Evolutionary conservation across 2,888 invertebrate genomes (phyloP).

Genomic region (Penaeus monodon): DNA sequence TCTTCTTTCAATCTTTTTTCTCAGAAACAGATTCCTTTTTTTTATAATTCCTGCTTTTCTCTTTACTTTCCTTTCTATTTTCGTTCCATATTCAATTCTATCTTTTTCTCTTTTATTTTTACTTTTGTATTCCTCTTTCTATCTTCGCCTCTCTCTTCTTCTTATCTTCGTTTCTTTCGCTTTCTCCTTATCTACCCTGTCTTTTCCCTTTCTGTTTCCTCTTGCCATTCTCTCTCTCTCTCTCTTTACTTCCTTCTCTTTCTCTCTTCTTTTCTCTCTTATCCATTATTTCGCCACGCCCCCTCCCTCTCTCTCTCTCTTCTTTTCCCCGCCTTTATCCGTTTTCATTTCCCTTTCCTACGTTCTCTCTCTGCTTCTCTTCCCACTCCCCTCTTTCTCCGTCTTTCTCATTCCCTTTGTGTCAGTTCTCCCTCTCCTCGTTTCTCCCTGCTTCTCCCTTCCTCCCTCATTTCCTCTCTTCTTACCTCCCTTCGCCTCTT

Average conservation of each 20-base stretch:
- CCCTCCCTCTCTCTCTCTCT: too few species aligned
- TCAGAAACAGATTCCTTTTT: not conserved
- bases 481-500: too few species aligned
- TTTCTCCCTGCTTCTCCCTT: not conserved
- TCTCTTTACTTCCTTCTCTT: too few species aligned
- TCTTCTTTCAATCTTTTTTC: not conserved
- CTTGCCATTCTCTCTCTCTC: too few species aligned
- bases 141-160: not conserved
- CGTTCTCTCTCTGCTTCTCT: not conserved
- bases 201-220: too few species aligned
- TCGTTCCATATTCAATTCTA: not conserved
- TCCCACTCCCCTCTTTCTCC: conserved; percentile 1
- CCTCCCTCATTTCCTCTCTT: not conserved
- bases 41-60: not conserved
- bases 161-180: not conserved
- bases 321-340: too few species aligned
- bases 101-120: not conserved
- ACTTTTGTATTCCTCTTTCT: not conserved
- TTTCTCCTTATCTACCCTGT: not conserved
- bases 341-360: too few species aligned
- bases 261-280: too few species aligned
- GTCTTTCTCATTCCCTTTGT: not conserved
- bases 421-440: not conserved
- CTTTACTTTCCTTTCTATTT: not conserved
- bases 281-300: too few species aligned